Evolutionary conservation across 2,888 invertebrate genomes (phyloP), one percentile per base, ranked within the genome.

Genomic region (Dyspetes luteomarginatus): DNA sequence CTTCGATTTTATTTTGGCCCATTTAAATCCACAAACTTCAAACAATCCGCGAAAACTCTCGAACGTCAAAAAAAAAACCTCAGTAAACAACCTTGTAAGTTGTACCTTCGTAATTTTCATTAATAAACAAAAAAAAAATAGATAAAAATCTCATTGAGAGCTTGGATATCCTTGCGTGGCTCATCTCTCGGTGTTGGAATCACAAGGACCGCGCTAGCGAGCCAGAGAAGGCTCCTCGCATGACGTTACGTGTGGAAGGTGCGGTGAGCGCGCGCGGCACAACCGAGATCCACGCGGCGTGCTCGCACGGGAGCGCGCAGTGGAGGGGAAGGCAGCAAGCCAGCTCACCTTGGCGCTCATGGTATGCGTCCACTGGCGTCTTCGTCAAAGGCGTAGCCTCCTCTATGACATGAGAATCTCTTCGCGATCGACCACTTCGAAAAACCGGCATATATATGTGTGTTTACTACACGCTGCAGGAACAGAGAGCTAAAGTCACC

Each of bases 321-420:
- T 55, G 72, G 73, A 81, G 75, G 65, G 73, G 72, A 60, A 78
- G 36, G 73, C 22, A 65, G 85, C 83, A 84, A 88, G 88, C 86
- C 86, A 86, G 90, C 90, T 91, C 89, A 90, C 90, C 90, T 91
- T 91, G 90, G 89, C 87, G 89, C 82, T 86, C 85, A 86, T 88
- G 89, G 89, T 88, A 87, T 88, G 88, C 88, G 87, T 82, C 87
- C 88, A 88, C 86, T 87, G 89, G 89, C 88, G 88, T 89, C 87
- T 71, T 78, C 74, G 69, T 85, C 88, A 89, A 83, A 86, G 88
- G 86, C 87, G 87, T 88, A 88, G 88, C 67, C 81, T 79, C 69
- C 52, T 65, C 48, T 15, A 26, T 4, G n/a, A 30, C n/a, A 48
- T 36, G 48, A 41, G 67, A 43, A 48, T 73, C 19, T 68, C 60